These are phyloP conservation scores for Heterochromis multidens DNA, from an alignment of 2,113 vertebrate species.

Conservation along the genomic window DNA sequence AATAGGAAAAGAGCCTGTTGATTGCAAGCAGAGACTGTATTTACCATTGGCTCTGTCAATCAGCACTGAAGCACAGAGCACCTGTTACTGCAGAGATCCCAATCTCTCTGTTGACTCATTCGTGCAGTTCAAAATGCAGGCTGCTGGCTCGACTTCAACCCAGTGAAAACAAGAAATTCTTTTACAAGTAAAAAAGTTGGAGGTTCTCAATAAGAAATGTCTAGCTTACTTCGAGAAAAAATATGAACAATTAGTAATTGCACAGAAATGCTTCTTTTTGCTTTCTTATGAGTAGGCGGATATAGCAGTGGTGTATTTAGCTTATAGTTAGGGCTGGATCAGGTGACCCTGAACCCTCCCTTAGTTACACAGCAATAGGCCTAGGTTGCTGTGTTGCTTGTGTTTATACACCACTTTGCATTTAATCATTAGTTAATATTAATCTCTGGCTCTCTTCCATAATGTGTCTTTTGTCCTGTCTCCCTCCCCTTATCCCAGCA, in stretches of 20 bases:
- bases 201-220: background rate
- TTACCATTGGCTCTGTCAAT: background rate
- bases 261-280: background rate
- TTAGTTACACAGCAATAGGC: background rate
- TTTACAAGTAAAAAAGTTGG: background rate
- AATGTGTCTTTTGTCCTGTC: no score
- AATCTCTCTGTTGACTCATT: slow-evolving; percentile 1
- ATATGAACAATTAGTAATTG: background rate
- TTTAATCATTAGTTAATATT: background rate
- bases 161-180: background rate
- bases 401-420: background rate
- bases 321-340: background rate
- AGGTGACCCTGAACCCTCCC: background rate
- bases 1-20: background rate
- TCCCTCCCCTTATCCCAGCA: no score
- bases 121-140: background rate
- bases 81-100: slow-evolving; percentile 41
- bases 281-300: background rate
- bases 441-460: background rate
- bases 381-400: background rate
- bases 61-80: slow-evolving; percentile 2
- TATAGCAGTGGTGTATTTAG: background rate
- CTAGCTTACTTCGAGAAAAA: background rate
- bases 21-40: background rate
- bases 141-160: background rate